Base-by-base conservation (phyloP, 2,797 vertebrate species). In the Neopelma chrysocephalum region DNA sequence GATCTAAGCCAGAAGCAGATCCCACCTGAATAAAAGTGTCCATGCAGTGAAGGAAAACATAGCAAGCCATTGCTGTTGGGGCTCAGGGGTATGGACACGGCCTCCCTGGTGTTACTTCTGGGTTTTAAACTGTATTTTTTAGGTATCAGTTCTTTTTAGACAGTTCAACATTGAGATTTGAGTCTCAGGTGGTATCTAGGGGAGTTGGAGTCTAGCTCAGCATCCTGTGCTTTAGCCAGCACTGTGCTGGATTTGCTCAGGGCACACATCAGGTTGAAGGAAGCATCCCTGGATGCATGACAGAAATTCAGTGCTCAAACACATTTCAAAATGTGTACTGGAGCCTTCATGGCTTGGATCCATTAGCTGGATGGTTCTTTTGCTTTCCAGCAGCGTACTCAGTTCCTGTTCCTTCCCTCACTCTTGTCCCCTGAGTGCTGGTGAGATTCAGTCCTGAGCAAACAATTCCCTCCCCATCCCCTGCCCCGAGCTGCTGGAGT, bases 1-100 rank as follows among this genome's bases (percentile, higher is more conserved):
- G 31, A 50, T 40, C 62, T 17, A 58, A 84, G 12, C 11, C 38
- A 58, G 36, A 76, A n/a, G 47, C 14, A n/a, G 43, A 56, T 75
- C 50, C 56, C 58, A 58, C n/a, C 43, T 47, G 23, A 96, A 95
- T 96, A 94, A 96, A 95, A 61, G 8, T 34, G 21, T 42, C 90
- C 1, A 0, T 2, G 1, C 1, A 6, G 68, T 71, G 71, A 71
- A 80, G 45, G 43, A 77, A 89, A 68, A 18, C 20, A 16, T 14
- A 56, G 45, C 38, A 72, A 43, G 58, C 23, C 31, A 65, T 89
- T 2, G 0, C 48, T 0, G 0, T 2, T 23, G 61, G 38, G 31
- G 19, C 34, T 93, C 27, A 54, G 34, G 21, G 51, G 15, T 1
- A 5, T 9, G 48, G 65, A 12, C 19, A 10, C 1, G 0, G 21